Percentiles rank a stretch among this genome's conserved stretches.
Conservation (phyloP, 2,113 vertebrate genomes). For the Aegotheles bennettii region DNA sequence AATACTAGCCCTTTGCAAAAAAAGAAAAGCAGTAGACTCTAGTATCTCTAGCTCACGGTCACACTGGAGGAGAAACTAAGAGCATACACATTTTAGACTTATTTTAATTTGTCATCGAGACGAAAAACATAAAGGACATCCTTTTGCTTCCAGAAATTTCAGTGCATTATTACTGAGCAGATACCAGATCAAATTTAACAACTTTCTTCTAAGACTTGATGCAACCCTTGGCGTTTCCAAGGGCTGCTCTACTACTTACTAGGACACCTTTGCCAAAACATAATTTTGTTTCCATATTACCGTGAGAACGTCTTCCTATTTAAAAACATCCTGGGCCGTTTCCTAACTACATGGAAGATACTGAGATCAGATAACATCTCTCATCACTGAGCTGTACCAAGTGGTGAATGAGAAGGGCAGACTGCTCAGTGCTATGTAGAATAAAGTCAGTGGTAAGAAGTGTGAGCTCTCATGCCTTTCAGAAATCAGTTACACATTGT, state of each 20-base stretch:
- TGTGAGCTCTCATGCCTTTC: background rate
- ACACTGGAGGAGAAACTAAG: background rate
- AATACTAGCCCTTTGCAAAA: background rate
- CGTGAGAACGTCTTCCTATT: background rate
- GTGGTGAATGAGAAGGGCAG: background rate
- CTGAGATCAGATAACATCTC: background rate
- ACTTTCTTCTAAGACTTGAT: background rate
- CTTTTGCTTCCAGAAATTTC: background rate
- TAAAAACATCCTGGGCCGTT: background rate
- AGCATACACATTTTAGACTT: background rate
- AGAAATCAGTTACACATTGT: fast-evolving
- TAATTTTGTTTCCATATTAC: background rate
- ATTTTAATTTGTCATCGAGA: background rate
- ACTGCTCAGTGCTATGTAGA: background rate
- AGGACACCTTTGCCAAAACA: background rate
- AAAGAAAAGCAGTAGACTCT: background rate
- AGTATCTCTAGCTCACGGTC: fast-evolving
- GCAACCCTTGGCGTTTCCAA: background rate
- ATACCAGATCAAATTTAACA: background rate
- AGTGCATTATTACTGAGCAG: background rate
- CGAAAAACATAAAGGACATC: background rate
- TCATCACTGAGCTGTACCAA: background rate
- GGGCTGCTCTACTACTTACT: background rate
- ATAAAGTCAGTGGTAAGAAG: background rate
- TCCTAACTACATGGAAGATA: background rate